phyloP scores from a whole-genome alignment of 2,113 vertebrate genomes.

The Salvator merianae region DNA sequence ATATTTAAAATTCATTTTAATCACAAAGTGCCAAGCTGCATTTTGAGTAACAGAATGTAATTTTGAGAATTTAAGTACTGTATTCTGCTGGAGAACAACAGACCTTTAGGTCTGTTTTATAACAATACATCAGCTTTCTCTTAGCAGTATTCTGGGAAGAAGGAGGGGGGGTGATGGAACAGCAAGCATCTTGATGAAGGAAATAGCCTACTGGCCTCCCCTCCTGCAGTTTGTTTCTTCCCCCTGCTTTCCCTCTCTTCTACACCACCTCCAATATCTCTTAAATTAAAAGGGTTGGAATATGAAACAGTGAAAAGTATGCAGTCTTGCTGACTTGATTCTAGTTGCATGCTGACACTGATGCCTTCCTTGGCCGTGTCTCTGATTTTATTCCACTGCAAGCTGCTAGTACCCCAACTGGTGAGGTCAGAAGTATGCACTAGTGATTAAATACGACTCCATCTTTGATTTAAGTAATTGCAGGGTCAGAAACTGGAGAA shows the following conservation, averaged over 20 bases:
- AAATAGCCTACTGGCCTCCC: slow-evolving; percentile 36
- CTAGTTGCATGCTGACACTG: neutral
- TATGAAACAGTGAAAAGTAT: slow-evolving; percentile 14
- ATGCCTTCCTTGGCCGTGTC: neutral
- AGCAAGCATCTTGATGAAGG: slow-evolving; percentile 39
- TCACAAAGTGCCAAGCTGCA: slow-evolving; percentile 54
- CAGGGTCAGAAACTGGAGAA: too few relatives aligned
- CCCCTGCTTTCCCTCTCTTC: neutral
- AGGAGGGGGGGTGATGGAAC: slow-evolving; percentile 9
- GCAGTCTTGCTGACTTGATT: neutral
- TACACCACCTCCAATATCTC: neutral
- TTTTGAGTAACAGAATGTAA: slow-evolving; percentile 58
- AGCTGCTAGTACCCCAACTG: neutral
- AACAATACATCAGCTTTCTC: slow-evolving; percentile 63
- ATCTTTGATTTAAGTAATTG: neutral
- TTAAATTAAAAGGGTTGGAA: slow-evolving; percentile 44
- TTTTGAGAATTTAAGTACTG: slow-evolving; percentile 65
- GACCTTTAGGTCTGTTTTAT: slow-evolving; percentile 61
- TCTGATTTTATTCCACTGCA: neutral
- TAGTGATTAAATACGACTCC: neutral
- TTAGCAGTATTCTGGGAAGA: slow-evolving; percentile 44
- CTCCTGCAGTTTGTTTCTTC: slow-evolving; percentile 34
- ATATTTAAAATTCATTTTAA: slow-evolving; percentile 68
- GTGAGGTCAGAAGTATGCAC: neutral
- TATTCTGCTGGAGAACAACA: slow-evolving; percentile 61